Evolutionary conservation across 1,140 invertebrate species (phyloP), one percentile per base, ranked within the genome.

Genomic region (Hycleus cichorii): DNA sequence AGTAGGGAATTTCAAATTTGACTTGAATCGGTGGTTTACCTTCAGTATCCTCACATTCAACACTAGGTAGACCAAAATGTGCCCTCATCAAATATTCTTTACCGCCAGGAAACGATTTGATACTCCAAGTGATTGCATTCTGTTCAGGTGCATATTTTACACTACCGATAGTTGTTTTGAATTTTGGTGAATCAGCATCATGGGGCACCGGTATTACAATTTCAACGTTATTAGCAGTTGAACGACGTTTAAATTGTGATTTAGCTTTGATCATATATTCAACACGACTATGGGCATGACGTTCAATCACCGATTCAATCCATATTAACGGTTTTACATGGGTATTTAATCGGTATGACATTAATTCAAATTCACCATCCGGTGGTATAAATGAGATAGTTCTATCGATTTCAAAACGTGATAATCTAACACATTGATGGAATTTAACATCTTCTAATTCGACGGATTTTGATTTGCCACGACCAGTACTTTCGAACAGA

Each of bases 221-320:
- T 77, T 99, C 96, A 8, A 99, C 97, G 77, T 99, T 98, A 73
- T 99, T 99, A 0, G 97, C 97, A 2, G 96, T 99, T 0, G 95
- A 98, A 43, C 96, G 80, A 39, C 95, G 80, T 75, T 99, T 99
- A 72, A 99, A 99, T 76, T 99, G 97, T 47, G 95, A 97, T 75
- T 97, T 97, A 0, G 97, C 97, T 77, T 99, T 99, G 11, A 99
- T 95, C 96, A 99, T 99, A 73, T 96, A 98, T 71, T 99, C 97
- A 1, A 99, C 95, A 51, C 97, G 78, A 59, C 94, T 97, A 75
- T 99, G 95, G 25, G 90, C 93, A 78, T 98, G 94, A n/a, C 95
- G 83, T 74, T 99, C 97, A 63, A 99, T 99, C 1, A 98, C 95
- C 25, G 95, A 97, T 74, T 99, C 97, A 62, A 99, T 98, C 97